These are phyloP conservation scores for Ophion obscuratus DNA, from an alignment of 2,888 invertebrate species.

Conservation along the genomic window DNA sequence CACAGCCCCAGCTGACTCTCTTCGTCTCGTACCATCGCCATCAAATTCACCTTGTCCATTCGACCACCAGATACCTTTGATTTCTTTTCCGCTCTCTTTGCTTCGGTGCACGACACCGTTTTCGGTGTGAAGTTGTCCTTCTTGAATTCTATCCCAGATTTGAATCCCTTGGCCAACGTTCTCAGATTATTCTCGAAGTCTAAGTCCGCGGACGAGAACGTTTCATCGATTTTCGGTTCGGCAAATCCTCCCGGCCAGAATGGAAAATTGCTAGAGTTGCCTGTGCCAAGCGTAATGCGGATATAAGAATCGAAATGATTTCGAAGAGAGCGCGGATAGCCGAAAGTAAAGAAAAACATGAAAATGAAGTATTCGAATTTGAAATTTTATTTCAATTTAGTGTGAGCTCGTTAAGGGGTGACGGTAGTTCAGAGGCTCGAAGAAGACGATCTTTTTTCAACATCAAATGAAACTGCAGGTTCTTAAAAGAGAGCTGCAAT, in stretches of 20 bases:
- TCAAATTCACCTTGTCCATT: constrained; percentile 85
- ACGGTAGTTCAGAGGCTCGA: too few species aligned
- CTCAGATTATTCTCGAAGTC: constrained; percentile 80
- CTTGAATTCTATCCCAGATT: constrained; percentile 78
- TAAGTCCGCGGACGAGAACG: constrained; percentile 68
- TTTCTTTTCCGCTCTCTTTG: constrained; percentile 33
- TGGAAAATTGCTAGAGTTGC: constrained; percentile 91
- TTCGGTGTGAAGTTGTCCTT: constrained; percentile 79
- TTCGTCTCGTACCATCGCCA: constrained; percentile 87
- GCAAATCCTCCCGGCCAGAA: constrained; percentile 95
- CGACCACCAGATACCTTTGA: constrained; percentile 33
- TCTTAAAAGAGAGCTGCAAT: too few species aligned
- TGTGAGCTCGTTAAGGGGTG: too few species aligned
- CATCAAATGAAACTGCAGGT: too few species aligned
- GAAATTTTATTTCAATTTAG: not conserved
- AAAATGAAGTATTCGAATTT: not conserved
- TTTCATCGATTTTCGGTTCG: constrained; percentile 84
- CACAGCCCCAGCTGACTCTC: constrained; percentile 86
- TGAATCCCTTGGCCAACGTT: constrained; percentile 79
- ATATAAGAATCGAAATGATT: not conserved
- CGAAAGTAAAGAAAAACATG: not conserved
- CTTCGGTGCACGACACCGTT: constrained; percentile 14
- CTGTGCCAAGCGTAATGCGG: constrained; percentile 66
- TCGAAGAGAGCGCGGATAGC: not conserved
- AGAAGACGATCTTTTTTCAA: too few species aligned